phyloP scores from a whole-genome alignment of 2,797 vertebrate species.

The Ptychadena robeensis region DNA sequence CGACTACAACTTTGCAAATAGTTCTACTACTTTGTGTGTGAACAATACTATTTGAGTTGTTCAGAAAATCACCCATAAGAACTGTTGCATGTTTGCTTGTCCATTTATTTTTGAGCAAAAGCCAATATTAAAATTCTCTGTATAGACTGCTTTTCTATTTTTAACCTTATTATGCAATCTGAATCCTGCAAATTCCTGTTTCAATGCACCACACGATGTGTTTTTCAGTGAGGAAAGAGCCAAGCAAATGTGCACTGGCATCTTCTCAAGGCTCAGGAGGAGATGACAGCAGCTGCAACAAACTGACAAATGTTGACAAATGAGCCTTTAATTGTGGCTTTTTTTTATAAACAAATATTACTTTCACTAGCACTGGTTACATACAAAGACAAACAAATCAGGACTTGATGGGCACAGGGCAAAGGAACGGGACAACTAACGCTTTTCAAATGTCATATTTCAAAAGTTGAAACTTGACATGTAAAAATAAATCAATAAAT shows the following conservation, averaged over 20 bases:
- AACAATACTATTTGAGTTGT: not conserved
- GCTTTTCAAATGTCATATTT: too few species aligned
- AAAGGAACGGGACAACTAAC: too few species aligned
- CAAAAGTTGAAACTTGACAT: too few species aligned
- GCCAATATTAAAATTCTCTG: not conserved
- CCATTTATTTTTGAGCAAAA: not conserved
- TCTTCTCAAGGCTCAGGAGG: conserved; percentile 20
- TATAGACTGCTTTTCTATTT: conserved; percentile 16
- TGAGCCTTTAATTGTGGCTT: conserved; percentile 6
- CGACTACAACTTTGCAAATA: not conserved
- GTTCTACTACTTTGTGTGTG: not conserved
- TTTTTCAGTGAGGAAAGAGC: conserved; percentile 9
- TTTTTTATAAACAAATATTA: not conserved
- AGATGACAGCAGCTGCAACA: conserved; percentile 47
- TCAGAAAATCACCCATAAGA: not conserved
- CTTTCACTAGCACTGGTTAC: not conserved
- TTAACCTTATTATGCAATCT: conserved; percentile 14
- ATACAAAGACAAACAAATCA: not conserved
- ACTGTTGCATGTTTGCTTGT: not conserved
- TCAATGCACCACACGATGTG: conserved; percentile 16
- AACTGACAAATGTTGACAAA: conserved; percentile 45
- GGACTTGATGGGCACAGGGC: not conserved
- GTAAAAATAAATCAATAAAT: too few species aligned
- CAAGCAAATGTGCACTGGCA: conserved; percentile 39
- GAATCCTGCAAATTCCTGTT: conserved; percentile 20